Conservation (phyloP, 2,797 vertebrate species). For the Eutrigla gurnardus region DNA sequence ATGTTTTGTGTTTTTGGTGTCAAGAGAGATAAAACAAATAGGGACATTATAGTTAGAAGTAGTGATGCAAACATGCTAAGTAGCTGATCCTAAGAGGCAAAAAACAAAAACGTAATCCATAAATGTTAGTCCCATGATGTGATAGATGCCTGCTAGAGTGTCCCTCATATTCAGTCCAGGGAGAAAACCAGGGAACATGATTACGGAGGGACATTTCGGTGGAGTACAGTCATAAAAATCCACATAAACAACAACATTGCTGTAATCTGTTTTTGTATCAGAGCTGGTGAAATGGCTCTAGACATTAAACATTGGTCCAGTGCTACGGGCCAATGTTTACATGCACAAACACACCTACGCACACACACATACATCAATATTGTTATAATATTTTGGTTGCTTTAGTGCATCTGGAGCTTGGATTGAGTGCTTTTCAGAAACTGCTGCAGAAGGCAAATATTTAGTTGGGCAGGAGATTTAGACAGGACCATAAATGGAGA, state of each 20-base stretch:
- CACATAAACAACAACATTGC: conserved; percentile 12
- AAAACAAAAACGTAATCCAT: background rate
- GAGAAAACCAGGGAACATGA: conserved; percentile 8
- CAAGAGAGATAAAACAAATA: background rate
- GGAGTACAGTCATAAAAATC: conserved; percentile 6
- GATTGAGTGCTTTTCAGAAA: conserved; percentile 24
- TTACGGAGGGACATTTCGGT: background rate
- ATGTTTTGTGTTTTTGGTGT: conserved; percentile 1
- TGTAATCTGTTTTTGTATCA: conserved; percentile 39
- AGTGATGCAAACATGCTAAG: conserved; percentile 11
- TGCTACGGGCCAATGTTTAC: conserved; percentile 49
- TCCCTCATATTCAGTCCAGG: background rate
- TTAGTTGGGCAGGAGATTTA: conserved; percentile 5
- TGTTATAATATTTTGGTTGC: conserved; percentile 28
- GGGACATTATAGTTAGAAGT: conserved; percentile 30
- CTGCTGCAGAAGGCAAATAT: conserved; percentile 16
- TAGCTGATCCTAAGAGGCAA: background rate
- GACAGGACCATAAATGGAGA: conserved; percentile 21
- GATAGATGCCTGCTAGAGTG: conserved; percentile 12
- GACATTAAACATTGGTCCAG: conserved; percentile 57
- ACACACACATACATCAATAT: conserved; percentile 33
- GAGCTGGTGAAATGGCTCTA: conserved; percentile 44
- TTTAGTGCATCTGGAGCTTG: conserved; percentile 11
- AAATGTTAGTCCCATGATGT: background rate
- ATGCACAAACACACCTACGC: conserved; percentile 38